phyloP scores from a whole-genome alignment of 2,113 vertebrate genomes.

The Syngnathus floridae region DNA sequence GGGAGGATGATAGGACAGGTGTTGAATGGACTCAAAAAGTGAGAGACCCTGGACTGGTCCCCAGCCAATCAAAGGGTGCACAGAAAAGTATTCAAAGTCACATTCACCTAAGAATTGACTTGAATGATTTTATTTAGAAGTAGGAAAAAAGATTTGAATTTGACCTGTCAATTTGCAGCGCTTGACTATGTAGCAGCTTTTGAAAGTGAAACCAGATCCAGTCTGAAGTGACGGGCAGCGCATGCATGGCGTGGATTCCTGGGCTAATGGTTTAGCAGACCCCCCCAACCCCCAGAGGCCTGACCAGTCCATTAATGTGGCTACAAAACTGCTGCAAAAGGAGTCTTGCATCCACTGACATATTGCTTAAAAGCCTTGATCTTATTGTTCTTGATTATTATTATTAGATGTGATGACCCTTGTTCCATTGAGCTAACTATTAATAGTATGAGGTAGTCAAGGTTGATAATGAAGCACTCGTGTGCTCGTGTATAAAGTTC shows the following conservation, averaged over 20 bases:
- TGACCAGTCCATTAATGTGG: constrained; percentile 54
- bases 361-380: not conserved
- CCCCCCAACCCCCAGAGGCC: constrained; percentile 41
- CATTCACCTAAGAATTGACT: too few relatives aligned
- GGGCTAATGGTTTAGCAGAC: constrained; percentile 65
- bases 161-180: constrained; percentile 15
- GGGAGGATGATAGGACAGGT: constrained; percentile 58
- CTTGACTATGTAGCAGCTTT: constrained; percentile 22
- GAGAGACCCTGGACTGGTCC: not conserved
- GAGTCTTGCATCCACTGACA: not conserved
- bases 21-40: constrained; percentile 55
- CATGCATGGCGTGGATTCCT: constrained; percentile 35
- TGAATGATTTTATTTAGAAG: too few relatives aligned
- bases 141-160: too few relatives aligned
- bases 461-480: not conserved
- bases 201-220: constrained; percentile 57
- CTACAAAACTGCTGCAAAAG: constrained; percentile 29
- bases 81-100: too few relatives aligned
- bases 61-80: too few relatives aligned
- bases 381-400: not conserved
- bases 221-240: constrained; percentile 46
- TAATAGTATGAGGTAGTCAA: constrained; percentile 9
- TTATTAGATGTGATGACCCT: not conserved
- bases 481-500: constrained; percentile 8
- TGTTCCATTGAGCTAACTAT: not conserved